Evolutionary conservation across 2,797 vertebrate genomes (phyloP).

Genomic region (Hephaestus fuliginosus): DNA sequence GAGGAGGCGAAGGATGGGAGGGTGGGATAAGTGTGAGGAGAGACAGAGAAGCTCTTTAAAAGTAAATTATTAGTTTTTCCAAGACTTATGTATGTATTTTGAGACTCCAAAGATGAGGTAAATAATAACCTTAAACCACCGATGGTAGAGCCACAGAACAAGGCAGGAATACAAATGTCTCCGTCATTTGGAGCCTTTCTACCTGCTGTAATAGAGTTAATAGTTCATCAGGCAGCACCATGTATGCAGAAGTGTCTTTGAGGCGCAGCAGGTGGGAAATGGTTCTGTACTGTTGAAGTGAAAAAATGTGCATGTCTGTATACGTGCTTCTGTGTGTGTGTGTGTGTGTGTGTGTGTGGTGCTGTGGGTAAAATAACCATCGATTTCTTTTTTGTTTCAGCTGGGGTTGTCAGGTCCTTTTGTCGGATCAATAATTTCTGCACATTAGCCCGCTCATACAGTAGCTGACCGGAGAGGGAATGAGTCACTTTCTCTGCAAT

Average conservation of each 20-base stretch:
- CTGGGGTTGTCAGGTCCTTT: slow-evolving; percentile 54
- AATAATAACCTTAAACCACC: background rate
- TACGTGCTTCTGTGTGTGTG: slow-evolving; percentile 34
- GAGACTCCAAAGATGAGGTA: background rate
- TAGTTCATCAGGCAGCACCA: fast-evolving
- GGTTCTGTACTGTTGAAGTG: slow-evolving; percentile 15
- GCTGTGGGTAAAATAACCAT: slow-evolving; percentile 69
- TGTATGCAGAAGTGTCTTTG: background rate
- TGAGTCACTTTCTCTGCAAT: slow-evolving; percentile 41
- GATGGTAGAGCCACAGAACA: background rate
- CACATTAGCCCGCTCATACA: slow-evolving; percentile 62
- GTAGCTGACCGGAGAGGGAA: slow-evolving; percentile 53
- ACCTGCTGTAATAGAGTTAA: background rate
- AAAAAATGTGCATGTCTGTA: slow-evolving; percentile 22
- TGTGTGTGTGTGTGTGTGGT: slow-evolving; percentile 44
- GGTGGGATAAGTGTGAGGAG: background rate
- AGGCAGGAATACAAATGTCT: background rate
- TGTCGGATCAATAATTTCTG: slow-evolving; percentile 74
- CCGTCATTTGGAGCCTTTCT: background rate
- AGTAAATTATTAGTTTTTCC: slow-evolving; percentile 14
- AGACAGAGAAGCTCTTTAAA: slow-evolving; percentile 16
- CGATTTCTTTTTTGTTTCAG: slow-evolving; percentile 71
- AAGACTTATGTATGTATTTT: background rate
- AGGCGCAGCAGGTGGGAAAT: slow-evolving; percentile 36
- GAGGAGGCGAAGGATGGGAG: background rate